Percentiles rank a stretch among this genome's conserved stretches.
Evolutionary conservation across 1,140 invertebrate species (phyloP).

Genomic region (Drosophila lowei): DNA sequence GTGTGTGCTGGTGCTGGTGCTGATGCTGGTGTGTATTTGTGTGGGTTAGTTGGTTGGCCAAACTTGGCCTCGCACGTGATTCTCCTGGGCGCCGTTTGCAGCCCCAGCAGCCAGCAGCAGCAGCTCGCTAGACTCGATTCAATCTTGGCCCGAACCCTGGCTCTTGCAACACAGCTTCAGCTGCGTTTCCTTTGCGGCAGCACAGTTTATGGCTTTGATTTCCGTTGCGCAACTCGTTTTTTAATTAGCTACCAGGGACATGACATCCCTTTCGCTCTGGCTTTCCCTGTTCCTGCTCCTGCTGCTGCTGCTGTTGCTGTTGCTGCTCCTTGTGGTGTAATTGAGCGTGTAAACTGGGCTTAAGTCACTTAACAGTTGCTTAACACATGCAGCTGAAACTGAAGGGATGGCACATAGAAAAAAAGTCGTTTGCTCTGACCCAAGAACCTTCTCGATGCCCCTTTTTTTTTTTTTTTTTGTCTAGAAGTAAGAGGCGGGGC

Average conservation of each 20-base stretch:
- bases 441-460: slow-evolving; percentile 38
- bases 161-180: neutral
- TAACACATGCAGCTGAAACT: slow-evolving; percentile 56
- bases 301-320: slow-evolving; percentile 6
- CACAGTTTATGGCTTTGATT: slow-evolving; percentile 59
- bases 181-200: slow-evolving; percentile 46
- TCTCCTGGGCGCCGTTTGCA: slow-evolving; percentile 19
- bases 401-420: slow-evolving; percentile 39
- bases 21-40: slow-evolving; percentile 29
- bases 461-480: slow-evolving; percentile 4
- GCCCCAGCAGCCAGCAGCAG: no score
- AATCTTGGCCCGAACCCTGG: slow-evolving; percentile 15
- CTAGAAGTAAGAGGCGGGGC: neutral
- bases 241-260: slow-evolving; percentile 49
- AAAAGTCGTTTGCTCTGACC: slow-evolving; percentile 56
- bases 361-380: slow-evolving; percentile 74
- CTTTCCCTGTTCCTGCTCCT: slow-evolving; percentile 4
- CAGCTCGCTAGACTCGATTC: slow-evolving; percentile 18
- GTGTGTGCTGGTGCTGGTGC: neutral
- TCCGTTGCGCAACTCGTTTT: slow-evolving; percentile 43
- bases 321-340: slow-evolving; percentile 40
- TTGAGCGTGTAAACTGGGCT: slow-evolving; percentile 64
- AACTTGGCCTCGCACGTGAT: slow-evolving; percentile 59
- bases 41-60: slow-evolving; percentile 44
- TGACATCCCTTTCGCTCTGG: slow-evolving; percentile 11